A percentile compares a stretch with the other conserved stretches of the same genome.
phyloP scores from a whole-genome alignment of 2,888 invertebrate species.

The Serrognathus titanus region DNA sequence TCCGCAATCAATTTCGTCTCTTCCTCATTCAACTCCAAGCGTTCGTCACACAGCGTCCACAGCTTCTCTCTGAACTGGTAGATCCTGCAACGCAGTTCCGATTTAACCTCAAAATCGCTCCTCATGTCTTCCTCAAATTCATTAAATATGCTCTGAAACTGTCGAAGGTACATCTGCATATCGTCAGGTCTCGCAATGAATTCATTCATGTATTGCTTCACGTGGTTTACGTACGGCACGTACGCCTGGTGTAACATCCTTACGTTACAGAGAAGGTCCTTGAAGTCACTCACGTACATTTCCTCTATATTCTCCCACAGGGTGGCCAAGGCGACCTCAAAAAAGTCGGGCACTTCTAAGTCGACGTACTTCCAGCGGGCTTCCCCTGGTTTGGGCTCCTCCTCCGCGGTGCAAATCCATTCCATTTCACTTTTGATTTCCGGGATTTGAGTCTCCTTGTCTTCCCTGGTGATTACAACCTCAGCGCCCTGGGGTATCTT shows the following conservation, averaged over 20 bases:
- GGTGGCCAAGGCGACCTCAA: conserved; percentile 41
- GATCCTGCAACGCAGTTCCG: conserved; percentile 57
- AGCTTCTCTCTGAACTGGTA: conserved; percentile 47
- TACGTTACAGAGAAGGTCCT: conserved; percentile 57
- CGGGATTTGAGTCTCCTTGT: conserved; percentile 41
- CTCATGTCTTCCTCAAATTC: conserved; percentile 58
- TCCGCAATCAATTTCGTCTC: conserved; percentile 53
- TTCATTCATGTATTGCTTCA: conserved; percentile 55
- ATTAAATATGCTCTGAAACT: conserved; percentile 61
- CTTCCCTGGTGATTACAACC: conserved; percentile 31
- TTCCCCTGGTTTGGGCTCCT: conserved; percentile 37
- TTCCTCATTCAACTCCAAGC: conserved; percentile 54
- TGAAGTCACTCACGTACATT: conserved; percentile 52
- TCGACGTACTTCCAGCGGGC: conserved; percentile 44
- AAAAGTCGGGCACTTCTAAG: conserved; percentile 35
- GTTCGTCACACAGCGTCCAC: conserved; percentile 56
- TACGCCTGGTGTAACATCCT: conserved; percentile 55
- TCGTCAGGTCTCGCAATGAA: conserved; percentile 55
- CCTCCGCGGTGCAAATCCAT: background rate
- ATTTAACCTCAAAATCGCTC: conserved; percentile 55
- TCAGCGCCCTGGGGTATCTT: conserved; percentile 13
- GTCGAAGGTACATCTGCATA: conserved; percentile 56
- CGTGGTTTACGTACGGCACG: conserved; percentile 56
- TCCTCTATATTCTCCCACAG: conserved; percentile 50
- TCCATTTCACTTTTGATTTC: conserved; percentile 29